Evolutionary conservation across 2,113 vertebrate genomes (phyloP), one percentile per base, ranked within the genome.

Genomic region (Tragelaphus strepsiceros): DNA sequence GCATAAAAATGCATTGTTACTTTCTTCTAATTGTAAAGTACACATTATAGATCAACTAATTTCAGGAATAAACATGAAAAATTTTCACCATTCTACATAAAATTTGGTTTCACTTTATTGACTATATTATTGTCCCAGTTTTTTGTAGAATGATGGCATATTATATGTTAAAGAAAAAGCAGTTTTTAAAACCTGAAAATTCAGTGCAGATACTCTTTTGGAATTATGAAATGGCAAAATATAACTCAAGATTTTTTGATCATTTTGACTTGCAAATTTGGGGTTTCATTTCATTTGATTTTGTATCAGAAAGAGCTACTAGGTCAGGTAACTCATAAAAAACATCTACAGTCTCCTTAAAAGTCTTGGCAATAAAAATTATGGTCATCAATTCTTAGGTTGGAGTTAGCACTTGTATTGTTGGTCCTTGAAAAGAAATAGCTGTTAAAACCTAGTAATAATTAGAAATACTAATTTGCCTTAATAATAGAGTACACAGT

Each of bases 41-140:
- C 7, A 96, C 21, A 88, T 94, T 97, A 96, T 77, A 35, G 80
- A 81, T 86, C 32, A 97, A 89, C 62, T n/a, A 43, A 87, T 81
- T 62, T 82, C 85, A 81, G 6, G 3, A 87, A 19, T 39, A 32
- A 93, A 78, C 12, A 24, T 56, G 5, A 92, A 92, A 46, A 59
- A 0, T 19, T 59, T 59, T 67, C 91, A 83, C 74, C 6, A 88
- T 88, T 85, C 21, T 35, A 46, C 1, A n/a, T 56, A 51, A 71
- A 22, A 80, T 87, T 49, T 86, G 51, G 22, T 86, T 81, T 28
- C 2, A n/a, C 10, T 12, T 81, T 77, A 28, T 78, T 96, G 13
- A 62, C 2, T 58, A 16, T 77, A n/a, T 77, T 88, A 30, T 1
- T 49, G 2, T 0, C 9, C 9, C n/a, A 54, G 7, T 24, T 80